These are phyloP conservation scores for Sebastes umbrosus DNA, from an alignment of 2,797 vertebrate species.

Conservation along the genomic window DNA sequence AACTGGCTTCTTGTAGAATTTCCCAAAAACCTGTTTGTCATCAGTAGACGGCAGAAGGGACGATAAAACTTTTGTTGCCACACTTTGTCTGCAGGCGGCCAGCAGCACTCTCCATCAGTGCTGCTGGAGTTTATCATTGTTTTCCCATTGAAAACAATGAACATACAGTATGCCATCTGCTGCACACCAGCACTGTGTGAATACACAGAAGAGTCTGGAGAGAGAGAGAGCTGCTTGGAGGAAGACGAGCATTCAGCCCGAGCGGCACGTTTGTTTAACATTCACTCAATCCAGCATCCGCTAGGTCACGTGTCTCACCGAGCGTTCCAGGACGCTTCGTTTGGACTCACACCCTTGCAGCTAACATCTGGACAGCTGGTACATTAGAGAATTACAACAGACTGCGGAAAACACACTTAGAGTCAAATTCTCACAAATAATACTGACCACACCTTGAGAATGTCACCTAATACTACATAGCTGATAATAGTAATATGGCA, in stretches of 20 bases:
- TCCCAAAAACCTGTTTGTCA: conserved; percentile 24
- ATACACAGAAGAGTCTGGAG: conserved; percentile 2
- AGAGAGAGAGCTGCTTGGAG: neutral
- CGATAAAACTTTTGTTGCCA: conserved; percentile 31
- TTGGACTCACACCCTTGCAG: neutral
- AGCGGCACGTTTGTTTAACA: neutral
- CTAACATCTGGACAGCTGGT: neutral
- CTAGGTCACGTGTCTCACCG: neutral
- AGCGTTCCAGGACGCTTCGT: neutral
- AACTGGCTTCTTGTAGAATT: neutral
- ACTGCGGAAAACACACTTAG: neutral
- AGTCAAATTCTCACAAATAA: neutral
- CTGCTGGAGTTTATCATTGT: conserved; percentile 42
- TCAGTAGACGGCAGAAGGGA: conserved; percentile 28
- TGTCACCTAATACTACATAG: neutral
- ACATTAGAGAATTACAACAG: neutral
- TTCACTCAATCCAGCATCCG: neutral
- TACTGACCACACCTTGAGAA: neutral
- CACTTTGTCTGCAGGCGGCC: conserved; percentile 27
- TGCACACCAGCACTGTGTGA: conserved; percentile 14
- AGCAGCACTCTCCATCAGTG: conserved; percentile 23
- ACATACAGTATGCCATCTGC: conserved; percentile 46
- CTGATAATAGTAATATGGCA: neutral
- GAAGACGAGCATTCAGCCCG: neutral
- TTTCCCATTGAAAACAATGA: conserved; percentile 39